These are phyloP conservation scores for Lacerta bilineata DNA, from an alignment of 2,797 vertebrate genomes.

Conservation along the genomic window DNA sequence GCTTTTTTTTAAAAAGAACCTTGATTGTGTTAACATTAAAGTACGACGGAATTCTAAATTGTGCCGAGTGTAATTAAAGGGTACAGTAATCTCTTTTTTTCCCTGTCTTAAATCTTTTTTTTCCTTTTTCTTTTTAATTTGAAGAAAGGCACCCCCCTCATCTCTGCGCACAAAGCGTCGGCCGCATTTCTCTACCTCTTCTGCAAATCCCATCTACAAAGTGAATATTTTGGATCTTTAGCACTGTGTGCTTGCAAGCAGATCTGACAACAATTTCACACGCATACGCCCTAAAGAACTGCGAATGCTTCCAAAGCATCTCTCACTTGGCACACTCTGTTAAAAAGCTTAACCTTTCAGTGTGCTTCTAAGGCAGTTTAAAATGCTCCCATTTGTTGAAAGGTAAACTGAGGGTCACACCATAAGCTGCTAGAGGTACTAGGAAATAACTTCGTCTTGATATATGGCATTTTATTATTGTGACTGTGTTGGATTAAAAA, in stretches of 20 bases:
- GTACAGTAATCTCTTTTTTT: neutral
- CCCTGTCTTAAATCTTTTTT: conserved; percentile 12
- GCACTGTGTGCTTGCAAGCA: neutral
- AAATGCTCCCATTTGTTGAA: conserved; percentile 18
- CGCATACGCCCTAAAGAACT: neutral
- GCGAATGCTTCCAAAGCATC: neutral
- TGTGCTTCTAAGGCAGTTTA: conserved; percentile 43
- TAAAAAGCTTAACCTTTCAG: conserved; percentile 41
- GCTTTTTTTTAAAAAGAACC: neutral
- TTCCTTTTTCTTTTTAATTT: conserved; percentile 14
- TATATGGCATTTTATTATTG: neutral
- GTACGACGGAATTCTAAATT: conserved; percentile 7
- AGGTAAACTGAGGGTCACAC: conserved; percentile 48
- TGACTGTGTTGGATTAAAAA: neutral
- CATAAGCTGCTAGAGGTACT: neutral
- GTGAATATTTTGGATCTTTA: conserved; percentile 35
- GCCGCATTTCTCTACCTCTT: neutral
- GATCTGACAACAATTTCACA: conserved; percentile 38
- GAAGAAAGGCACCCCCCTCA: neutral
- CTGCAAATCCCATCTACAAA: conserved; percentile 24
- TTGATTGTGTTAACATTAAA: neutral
- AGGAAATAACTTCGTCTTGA: neutral
- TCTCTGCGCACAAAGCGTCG: neutral
- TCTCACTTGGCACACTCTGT: conserved; percentile 24
- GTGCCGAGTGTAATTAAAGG: conserved; percentile 26